Evolutionary conservation across 1,140 invertebrate species (phyloP), one percentile per base, ranked within the genome.

Genomic region (Penaeus japonicus): DNA sequence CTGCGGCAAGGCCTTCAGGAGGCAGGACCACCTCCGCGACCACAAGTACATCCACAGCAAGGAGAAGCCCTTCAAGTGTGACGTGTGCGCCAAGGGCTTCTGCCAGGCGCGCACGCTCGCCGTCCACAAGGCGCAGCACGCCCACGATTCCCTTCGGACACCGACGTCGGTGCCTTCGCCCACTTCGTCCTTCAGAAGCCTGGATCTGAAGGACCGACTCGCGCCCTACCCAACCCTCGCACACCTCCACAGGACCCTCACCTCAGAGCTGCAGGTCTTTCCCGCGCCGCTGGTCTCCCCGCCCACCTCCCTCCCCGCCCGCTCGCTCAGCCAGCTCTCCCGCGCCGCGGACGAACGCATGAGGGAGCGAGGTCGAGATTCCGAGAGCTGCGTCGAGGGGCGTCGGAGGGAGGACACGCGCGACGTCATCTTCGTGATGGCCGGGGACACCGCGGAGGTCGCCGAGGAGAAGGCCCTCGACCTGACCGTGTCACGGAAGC

Each of bases 11-110:
- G 93, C 93, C 87, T 96, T 96, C 92, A 93, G 95, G 2, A 93
- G 95, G 55, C 87, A 90, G 77, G 84, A 86, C 79, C 87, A 90
- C 81, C 84, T 90, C 47, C 81, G 87, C 32, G 89, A 88, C 85
- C 89, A 90, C 89, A 87, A 88, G 83, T 89, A 89, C 80, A 90
- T 87, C 81, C 89, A 90, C 85, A 90, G 85, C 81, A 90, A 90
- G 57, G 89, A 89, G 53, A 87, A 87, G 83, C 85, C 89, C 84
- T 89, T 87, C 84, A 87, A 83, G 89, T 89, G 89, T 55, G 89
- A 89, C 27, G 97, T 98, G 91, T 99, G 98, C 92, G 97, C 97
- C 53, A 99, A 99, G 92, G 98, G 98, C 0, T 99, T 99, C 93
- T 99, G 98, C 92, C 98, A 99, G 92, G 97, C 96, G 53, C 80